Percentiles rank a stretch among this genome's conserved stretches.
phyloP scores from a whole-genome alignment of 2,888 invertebrate species.

The Sinohyriopsis cumingii region DNA sequence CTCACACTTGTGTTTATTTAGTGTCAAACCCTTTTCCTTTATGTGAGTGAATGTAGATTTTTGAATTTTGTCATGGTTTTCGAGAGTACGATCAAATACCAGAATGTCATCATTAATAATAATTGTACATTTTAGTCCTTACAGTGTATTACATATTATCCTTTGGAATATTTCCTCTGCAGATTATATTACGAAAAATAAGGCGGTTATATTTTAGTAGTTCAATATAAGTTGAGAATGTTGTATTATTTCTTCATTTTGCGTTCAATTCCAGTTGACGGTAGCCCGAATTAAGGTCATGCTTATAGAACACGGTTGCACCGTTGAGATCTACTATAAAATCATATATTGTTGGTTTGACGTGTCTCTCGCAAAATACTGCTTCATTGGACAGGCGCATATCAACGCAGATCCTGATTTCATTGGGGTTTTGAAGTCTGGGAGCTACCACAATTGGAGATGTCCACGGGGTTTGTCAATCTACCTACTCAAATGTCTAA shows the following conservation, averaged over 20 bases:
- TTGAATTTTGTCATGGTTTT: conserved; percentile 6
- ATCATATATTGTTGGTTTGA: conserved; percentile 36
- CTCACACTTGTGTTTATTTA: no score
- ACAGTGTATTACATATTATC: conserved; percentile 5
- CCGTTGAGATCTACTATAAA: conserved; percentile 34
- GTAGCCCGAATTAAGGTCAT: conserved; percentile 32
- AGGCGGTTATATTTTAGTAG: conserved; percentile 17
- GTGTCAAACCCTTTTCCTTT: no score
- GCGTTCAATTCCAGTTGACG: conserved; percentile 40
- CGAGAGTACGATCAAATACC: background rate
- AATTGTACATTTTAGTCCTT: background rate
- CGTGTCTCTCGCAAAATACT: conserved; percentile 23
- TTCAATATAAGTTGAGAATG: conserved; percentile 31
- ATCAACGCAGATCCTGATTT: conserved; percentile 41
- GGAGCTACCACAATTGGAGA: conserved; percentile 42
- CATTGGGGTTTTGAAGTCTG: conserved; percentile 27
- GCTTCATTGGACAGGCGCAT: conserved; percentile 39
- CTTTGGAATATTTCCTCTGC: conserved; percentile 1
- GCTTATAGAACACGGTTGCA: conserved; percentile 31
- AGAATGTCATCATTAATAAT: conserved; percentile 6
- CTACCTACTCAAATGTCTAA: conserved; percentile 24
- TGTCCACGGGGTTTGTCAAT: conserved; percentile 39
- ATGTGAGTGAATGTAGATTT: conserved; percentile 9
- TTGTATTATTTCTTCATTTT: conserved; percentile 34
- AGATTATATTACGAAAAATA: conserved; percentile 5